A percentile compares a stretch with the other conserved stretches of the same genome.
phyloP scores from a whole-genome alignment of 2,888 invertebrate species.

The Dicyrtomina minuta region DNA sequence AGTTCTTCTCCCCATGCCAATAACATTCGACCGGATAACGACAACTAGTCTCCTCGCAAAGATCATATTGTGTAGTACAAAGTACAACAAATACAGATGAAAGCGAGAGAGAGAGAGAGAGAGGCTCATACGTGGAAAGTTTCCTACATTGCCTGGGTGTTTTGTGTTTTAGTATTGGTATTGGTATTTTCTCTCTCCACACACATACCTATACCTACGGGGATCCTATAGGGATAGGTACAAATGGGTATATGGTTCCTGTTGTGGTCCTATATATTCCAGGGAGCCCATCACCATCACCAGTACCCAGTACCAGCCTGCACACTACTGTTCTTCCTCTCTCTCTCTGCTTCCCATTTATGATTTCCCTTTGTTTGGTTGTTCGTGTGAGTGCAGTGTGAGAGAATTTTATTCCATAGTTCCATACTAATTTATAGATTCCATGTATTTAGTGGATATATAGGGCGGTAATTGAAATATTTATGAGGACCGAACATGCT shows the following conservation, averaged over 20 bases:
- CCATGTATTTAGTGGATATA: slow-evolving; percentile 15
- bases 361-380: background rate
- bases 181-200: too few relatives aligned
- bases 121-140: background rate
- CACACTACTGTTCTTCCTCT: background rate
- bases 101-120: background rate
- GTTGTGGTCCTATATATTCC: too few relatives aligned
- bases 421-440: slow-evolving; percentile 9
- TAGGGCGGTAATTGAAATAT: slow-evolving; percentile 32
- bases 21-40: slow-evolving; percentile 19
- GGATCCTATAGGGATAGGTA: too few relatives aligned
- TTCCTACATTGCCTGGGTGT: too few relatives aligned
- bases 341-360: background rate
- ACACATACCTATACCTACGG: too few relatives aligned
- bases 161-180: background rate
- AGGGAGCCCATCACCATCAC: too few relatives aligned
- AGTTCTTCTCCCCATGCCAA: slow-evolving; percentile 27
- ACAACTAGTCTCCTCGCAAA: background rate
- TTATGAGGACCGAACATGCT: slow-evolving; percentile 28
- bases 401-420: slow-evolving; percentile 2
- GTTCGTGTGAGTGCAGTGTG: background rate
- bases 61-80: too few relatives aligned
- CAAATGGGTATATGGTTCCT: too few relatives aligned
- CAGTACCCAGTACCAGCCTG: background rate
- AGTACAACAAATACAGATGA: background rate